Evolutionary conservation across 92 coral and sea anemone species (phyloP).

Genomic region (Epizoanthus scotinus): DNA sequence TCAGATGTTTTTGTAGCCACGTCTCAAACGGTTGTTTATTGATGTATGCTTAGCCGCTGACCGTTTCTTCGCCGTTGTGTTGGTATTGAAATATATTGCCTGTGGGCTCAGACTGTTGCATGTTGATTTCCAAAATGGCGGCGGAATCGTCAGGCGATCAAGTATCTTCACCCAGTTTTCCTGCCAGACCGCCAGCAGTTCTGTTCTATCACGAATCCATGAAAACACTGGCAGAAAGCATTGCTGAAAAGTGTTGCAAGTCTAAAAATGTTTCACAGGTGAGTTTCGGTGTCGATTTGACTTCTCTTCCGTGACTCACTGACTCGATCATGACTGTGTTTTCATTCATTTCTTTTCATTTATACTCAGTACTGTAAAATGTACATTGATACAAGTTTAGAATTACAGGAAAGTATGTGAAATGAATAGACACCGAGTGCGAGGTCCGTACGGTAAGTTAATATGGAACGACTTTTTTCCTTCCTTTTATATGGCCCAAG

Average conservation of each 20-base stretch:
- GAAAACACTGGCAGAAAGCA: constrained; percentile 81
- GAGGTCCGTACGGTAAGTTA: too few relatives aligned
- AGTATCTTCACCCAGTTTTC: constrained; percentile 40
- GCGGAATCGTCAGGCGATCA: constrained; percentile 13
- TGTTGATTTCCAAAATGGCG: not conserved
- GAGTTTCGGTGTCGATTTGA: too few relatives aligned
- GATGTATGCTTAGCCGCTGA: constrained; percentile 43
- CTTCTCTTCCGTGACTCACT: too few relatives aligned
- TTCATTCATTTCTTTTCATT: too few relatives aligned
- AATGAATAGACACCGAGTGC: too few relatives aligned
- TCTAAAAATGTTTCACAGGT: constrained; percentile 39
- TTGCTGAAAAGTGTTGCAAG: constrained; percentile 77
- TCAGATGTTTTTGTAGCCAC: not conserved
- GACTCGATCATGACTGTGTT: too few relatives aligned
- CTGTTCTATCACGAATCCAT: constrained; percentile 92
- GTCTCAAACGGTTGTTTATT: constrained; percentile 34
- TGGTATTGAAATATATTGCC: not conserved
- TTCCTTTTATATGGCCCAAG: too few relatives aligned
- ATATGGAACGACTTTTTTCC: too few relatives aligned
- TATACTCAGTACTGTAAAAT: too few relatives aligned
- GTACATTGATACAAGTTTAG: too few relatives aligned
- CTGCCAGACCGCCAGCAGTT: constrained; percentile 84
- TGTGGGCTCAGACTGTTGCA: constrained; percentile 19
- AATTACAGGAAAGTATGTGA: too few relatives aligned
- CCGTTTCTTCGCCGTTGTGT: not conserved